Evolutionary conservation across 2,888 invertebrate genomes (phyloP).

Genomic region (Bruchidius siliquastri): DNA sequence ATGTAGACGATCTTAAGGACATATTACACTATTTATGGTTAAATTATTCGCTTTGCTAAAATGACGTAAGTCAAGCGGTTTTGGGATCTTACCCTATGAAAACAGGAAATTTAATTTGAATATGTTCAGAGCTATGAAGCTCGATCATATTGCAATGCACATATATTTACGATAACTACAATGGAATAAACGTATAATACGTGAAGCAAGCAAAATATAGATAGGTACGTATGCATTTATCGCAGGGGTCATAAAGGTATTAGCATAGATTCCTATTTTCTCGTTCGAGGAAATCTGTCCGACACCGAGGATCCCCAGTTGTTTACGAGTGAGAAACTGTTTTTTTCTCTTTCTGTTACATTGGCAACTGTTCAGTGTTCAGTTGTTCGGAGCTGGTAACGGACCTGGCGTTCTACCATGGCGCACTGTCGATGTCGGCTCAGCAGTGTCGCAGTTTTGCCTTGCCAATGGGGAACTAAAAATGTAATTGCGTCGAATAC

Average conservation of each 20-base stretch:
- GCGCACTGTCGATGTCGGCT: constrained; percentile 17
- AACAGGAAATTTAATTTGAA: too few relatives aligned
- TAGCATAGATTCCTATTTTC: neutral
- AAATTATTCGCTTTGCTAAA: too few relatives aligned
- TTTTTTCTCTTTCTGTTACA: constrained; percentile 9
- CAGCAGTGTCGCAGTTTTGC: neutral
- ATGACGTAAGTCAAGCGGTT: too few relatives aligned
- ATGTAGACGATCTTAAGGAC: too few relatives aligned
- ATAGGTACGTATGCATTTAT: neutral
- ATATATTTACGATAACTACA: neutral
- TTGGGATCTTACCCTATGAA: too few relatives aligned
- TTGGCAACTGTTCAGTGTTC: constrained; percentile 20
- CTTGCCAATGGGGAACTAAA: too few relatives aligned
- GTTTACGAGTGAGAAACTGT: neutral
- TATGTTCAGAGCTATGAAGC: neutral
- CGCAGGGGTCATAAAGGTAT: neutral
- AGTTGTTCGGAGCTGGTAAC: constrained; percentile 28
- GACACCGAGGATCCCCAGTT: neutral
- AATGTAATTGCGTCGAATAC: too few relatives aligned
- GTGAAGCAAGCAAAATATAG: neutral
- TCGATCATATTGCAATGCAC: neutral
- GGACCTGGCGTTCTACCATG: constrained; percentile 31
- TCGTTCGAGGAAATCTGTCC: neutral
- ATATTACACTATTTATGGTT: too few relatives aligned
- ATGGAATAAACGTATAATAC: neutral